Evolutionary conservation across 2,888 invertebrate genomes (phyloP).

Genomic region (Drosophila hamatofila): DNA sequence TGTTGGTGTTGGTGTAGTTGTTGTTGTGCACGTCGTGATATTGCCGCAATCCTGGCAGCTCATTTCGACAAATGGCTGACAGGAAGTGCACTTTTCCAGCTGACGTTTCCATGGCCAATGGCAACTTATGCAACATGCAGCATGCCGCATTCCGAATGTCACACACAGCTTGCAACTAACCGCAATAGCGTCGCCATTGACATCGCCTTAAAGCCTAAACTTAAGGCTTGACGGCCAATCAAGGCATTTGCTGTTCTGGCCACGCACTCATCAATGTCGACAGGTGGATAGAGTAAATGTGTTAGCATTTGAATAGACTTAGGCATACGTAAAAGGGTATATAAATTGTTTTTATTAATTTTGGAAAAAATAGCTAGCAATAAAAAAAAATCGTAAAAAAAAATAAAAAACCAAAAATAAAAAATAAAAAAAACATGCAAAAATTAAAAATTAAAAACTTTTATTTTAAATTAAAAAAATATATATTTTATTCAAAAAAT

Average conservation of each 20-base stretch:
- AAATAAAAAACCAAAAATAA: too few species aligned
- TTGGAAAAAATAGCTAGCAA: too few species aligned
- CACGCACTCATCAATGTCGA: constrained; percentile 33
- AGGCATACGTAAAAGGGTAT: neutral
- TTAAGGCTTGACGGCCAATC: constrained; percentile 27
- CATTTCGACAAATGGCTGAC: constrained; percentile 79
- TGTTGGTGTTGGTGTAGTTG: constrained; percentile 12
- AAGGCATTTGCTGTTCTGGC: constrained; percentile 11
- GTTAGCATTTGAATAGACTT: neutral
- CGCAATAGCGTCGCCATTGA: constrained; percentile 19
- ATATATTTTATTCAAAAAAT: too few species aligned
- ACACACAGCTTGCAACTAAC: constrained; percentile 12
- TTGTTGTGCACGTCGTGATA: constrained; percentile 49
- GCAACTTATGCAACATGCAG: constrained; percentile 9
- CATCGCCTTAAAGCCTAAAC: constrained; percentile 27
- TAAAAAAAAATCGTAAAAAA: too few species aligned
- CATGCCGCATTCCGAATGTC: constrained; percentile 5
- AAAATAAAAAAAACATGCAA: too few species aligned
- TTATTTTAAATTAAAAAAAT: too few species aligned
- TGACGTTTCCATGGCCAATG: constrained; percentile 39
- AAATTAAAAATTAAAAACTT: too few species aligned
- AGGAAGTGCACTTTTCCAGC: constrained; percentile 71
- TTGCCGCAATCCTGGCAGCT: constrained; percentile 75
- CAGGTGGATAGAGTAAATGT: neutral
- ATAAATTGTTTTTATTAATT: neutral